Evolutionary conservation across 2,797 vertebrate species (phyloP), one percentile per base, ranked within the genome.

Genomic region (Trematomus bernacchii): DNA sequence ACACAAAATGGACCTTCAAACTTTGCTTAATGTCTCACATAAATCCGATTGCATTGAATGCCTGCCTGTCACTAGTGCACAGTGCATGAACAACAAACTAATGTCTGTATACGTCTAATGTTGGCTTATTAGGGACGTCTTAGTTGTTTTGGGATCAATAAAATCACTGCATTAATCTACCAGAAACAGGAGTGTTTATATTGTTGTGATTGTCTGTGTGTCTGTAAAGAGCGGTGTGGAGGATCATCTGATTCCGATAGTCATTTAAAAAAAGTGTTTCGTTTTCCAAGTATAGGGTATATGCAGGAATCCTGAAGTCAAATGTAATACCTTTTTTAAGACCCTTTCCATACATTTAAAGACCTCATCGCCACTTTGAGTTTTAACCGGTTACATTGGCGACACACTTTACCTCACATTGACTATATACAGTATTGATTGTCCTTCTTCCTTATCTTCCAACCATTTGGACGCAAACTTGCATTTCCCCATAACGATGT

Each of bases 1-100:
- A 59, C 80, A 76, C 80, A 78, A 86, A 90, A 87, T 77, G 42
- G 70, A 82, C 82, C 64, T 77, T 86, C 77, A 89, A 89, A 85
- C 76, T 83, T 89, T 85, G 76, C 83, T 70, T 87, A 91, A 92
- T 87, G 87, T 81, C 78, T 83, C 77, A 59, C 64, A 82, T 82
- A 82, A 88, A 90, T 86, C 79, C 85, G 83, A 79, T 77, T 71
- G 54, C 86, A 85, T 50, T 83, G 88, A 92, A 80, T 71, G 78
- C 77, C 58, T 81, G 82, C 74, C 66, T 58, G 81, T 86, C 91
- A 84, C 72, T 86, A 66, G 83, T 79, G 77, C 81, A 84, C 69
- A 60, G 68, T 67, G 62, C 85, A 87, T 66, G 64, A 83, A 62
- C 83, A 73, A 51, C 80, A 77, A 82, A 84, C 72, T 77, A 88